phyloP scores from a whole-genome alignment of 2,113 vertebrate species.

The Tragulus kanchil region DNA sequence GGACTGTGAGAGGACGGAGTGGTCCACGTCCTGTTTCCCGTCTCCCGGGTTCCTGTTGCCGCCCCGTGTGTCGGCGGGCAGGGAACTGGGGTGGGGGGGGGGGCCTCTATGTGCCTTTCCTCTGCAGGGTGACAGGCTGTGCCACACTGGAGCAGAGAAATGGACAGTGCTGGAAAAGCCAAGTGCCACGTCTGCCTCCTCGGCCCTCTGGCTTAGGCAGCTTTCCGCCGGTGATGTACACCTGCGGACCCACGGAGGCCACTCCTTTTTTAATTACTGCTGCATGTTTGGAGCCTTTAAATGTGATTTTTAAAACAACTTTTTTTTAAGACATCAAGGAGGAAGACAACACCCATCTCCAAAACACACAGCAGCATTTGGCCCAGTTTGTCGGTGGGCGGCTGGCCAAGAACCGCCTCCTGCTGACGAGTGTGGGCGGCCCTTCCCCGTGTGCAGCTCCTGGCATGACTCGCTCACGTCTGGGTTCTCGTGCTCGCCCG shows the following conservation, averaged over 20 bases:
- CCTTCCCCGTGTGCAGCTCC: neutral
- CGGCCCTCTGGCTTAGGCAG: slow-evolving; percentile 17
- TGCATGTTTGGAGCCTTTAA: slow-evolving; percentile 85
- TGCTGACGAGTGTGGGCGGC: neutral
- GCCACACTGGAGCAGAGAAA: slow-evolving; percentile 72
- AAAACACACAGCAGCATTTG: slow-evolving; percentile 47
- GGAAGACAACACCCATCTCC: slow-evolving; percentile 67
- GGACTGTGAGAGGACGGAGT: neutral
- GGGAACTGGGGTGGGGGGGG: neutral
- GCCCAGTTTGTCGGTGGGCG: slow-evolving; percentile 51
- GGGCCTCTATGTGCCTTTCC: slow-evolving; percentile 79
- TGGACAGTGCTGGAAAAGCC: slow-evolving; percentile 47
- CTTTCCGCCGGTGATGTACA: slow-evolving; percentile 38
- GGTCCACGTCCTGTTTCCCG: neutral
- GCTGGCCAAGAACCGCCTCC: slow-evolving; percentile 29
- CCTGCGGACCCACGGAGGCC: neutral
- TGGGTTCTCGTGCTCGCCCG: slow-evolving; percentile 37
- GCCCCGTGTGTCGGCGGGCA: neutral
- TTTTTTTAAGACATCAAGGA: slow-evolving; percentile 72
- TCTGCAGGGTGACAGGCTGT: slow-evolving; percentile 72
- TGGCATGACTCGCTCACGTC: neutral
- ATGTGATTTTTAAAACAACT: slow-evolving; percentile 74
- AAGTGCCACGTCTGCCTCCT: slow-evolving; percentile 44
- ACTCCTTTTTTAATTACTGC: slow-evolving; percentile 70
- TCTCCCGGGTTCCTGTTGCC: slow-evolving; percentile 1